Evolutionary conservation across 2,888 invertebrate genomes (phyloP), one percentile per base, ranked within the genome.

Genomic region (Polietes domitor): DNA sequence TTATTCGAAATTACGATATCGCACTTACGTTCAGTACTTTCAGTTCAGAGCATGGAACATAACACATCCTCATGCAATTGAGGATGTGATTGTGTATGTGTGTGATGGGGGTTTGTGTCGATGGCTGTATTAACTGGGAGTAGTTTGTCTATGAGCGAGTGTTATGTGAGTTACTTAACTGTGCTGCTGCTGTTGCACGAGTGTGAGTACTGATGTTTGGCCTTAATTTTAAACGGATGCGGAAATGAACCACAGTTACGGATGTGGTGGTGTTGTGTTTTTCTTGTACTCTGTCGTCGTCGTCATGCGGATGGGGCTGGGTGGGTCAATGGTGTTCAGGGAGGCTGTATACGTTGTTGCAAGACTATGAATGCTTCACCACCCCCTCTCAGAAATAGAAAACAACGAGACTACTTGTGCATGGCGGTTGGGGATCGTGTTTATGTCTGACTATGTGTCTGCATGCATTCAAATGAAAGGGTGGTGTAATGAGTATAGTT

Each of bases 191-290:
- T 32, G 32, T 32, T 37, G 43, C 37, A 9, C 21, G 43, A 2
- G 21, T 58, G 47, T 24, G 43, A 43, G 53, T 58, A 58, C 47
- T 82, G 74, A 76, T 82, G 71, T 83, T 85, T 87, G 87, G 83
- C 86, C 86, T 85, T 87, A 87, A 87, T 87, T 87, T 86, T 43
- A 84, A 88, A 85, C 87, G 87, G 87, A 88, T 87, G 78, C 85
- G 87, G 87, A 87, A 88, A 87, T 85, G 84, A 86, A 86, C 79
- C 83, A 83, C 77, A 85, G 83, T 80, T 75, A 80, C 84, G 85
- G 85, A 83, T 85, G 86, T 83, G 85, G 81, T 70, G 80, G 83
- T 81, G 50, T 15, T 73, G 24, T 21, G 37, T 55, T 63, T 41
- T 21, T 68, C 58, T 17, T 32, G 19, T n/a, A 5, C 55, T 55